Evolutionary conservation across 2,888 invertebrate species (phyloP).

Genomic region (Harpalus rufipes): DNA sequence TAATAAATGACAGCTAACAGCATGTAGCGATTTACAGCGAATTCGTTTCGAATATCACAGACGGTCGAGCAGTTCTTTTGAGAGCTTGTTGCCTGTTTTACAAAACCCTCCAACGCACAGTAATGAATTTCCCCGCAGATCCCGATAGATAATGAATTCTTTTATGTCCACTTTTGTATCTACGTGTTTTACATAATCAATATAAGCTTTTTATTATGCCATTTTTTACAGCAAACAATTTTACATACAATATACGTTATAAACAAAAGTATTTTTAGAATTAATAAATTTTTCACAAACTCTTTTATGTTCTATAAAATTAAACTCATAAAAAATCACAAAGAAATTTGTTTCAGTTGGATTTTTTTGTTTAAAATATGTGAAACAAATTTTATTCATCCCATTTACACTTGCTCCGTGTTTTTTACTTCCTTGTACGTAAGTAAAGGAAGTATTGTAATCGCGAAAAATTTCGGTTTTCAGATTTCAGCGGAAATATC

Average conservation of each 20-base stretch:
- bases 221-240: conserved; percentile 38
- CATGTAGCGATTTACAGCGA: conserved; percentile 48
- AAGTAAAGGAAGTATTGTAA: too few relatives aligned
- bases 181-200: conserved; percentile 58
- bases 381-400: too few relatives aligned
- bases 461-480: too few relatives aligned
- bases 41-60: conserved; percentile 59
- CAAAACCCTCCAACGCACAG: conserved; percentile 45
- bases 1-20: conserved; percentile 24
- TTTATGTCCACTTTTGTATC: conserved; percentile 57
- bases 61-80: conserved; percentile 56
- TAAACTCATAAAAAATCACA: neutral
- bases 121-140: conserved; percentile 62
- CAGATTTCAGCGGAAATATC: too few relatives aligned
- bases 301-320: neutral
- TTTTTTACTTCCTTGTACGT: too few relatives aligned
- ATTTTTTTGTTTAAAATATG: too few relatives aligned
- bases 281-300: conserved; percentile 4
- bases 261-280: conserved; percentile 4
- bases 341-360: neutral
- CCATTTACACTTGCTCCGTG: too few relatives aligned
- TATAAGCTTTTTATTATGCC: conserved; percentile 51
- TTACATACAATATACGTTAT: conserved; percentile 11
- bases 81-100: conserved; percentile 50
- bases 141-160: conserved; percentile 56